Percentiles rank a stretch among this genome's conserved stretches.
Conservation (phyloP, 2,888 invertebrate species). For the Buathra laborator region DNA sequence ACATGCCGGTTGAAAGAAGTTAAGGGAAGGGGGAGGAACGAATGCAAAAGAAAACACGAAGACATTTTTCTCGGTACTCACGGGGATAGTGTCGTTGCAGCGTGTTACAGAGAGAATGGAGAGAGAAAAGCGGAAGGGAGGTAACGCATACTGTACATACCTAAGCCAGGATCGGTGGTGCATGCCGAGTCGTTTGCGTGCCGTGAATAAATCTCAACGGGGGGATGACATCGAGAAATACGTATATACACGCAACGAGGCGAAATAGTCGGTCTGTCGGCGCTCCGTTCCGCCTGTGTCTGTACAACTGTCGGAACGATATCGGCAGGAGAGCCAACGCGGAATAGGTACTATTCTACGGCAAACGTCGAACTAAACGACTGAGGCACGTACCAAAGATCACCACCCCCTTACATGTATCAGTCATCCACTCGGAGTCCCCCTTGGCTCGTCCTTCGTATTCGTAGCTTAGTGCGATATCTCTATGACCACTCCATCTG, state of each 20-base stretch:
- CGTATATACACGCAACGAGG: constrained; percentile 35
- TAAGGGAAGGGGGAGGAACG: constrained; percentile 8
- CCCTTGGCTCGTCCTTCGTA: constrained; percentile 16
- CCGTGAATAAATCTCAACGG: constrained; percentile 75
- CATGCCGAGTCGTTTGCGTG: constrained; percentile 69
- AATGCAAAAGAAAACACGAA: constrained; percentile 13
- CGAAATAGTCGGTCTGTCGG: constrained; percentile 49
- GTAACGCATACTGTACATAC: constrained; percentile 50
- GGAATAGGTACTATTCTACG: constrained; percentile 16
- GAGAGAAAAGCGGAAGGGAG: constrained; percentile 31
- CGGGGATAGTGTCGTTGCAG: constrained; percentile 60
- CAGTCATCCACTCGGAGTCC: constrained; percentile 16
- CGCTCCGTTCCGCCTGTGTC: constrained; percentile 34
- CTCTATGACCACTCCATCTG: constrained; percentile 18
- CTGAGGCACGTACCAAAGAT: constrained; percentile 35
- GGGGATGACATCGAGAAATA: constrained; percentile 66
- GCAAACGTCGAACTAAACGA: constrained; percentile 50
- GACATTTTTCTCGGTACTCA: constrained; percentile 55
- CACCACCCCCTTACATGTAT: constrained; percentile 27
- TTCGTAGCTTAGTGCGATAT: constrained; percentile 3
- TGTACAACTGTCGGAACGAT: constrained; percentile 13
- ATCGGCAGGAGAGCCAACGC: not conserved
- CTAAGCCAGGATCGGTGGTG: constrained; percentile 63
- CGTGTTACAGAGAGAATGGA: constrained; percentile 54
- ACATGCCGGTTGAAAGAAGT: constrained; percentile 31